These are phyloP conservation scores for Stigmatopora nigra DNA, from an alignment of 2,113 vertebrate genomes.

Conservation along the genomic window DNA sequence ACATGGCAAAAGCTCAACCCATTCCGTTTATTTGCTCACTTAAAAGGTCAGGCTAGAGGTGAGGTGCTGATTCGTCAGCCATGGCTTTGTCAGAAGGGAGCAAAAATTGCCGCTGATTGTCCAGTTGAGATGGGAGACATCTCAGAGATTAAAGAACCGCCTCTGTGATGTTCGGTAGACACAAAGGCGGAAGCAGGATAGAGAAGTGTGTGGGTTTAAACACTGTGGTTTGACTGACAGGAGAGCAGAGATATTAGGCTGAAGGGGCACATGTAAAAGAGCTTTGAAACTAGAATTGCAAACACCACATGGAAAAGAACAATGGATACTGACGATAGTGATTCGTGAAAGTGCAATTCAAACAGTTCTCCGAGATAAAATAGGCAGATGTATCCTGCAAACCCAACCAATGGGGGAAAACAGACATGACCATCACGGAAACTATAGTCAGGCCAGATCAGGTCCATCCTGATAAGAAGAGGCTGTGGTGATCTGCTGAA, in stretches of 20 bases:
- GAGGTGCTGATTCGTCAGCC: constrained; percentile 13
- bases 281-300: constrained; percentile 26
- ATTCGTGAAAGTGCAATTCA: constrained; percentile 21
- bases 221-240: constrained; percentile 38
- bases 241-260: constrained; percentile 30
- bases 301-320: constrained; percentile 20
- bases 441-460: constrained; percentile 37
- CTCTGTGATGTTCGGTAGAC: constrained; percentile 12
- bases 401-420: constrained; percentile 10
- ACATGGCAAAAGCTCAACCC: constrained; percentile 11
- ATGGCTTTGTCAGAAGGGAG: neutral
- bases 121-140: constrained; percentile 17
- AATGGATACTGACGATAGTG: constrained; percentile 7
- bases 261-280: constrained; percentile 20
- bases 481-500: constrained; percentile 37
- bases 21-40: constrained; percentile 39
- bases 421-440: constrained; percentile 26
- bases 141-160: constrained; percentile 25
- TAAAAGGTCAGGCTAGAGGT: constrained; percentile 22
- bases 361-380: constrained; percentile 13
- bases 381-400: constrained; percentile 25
- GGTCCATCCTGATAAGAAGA: constrained; percentile 49
- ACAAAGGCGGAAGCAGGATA: constrained; percentile 13
- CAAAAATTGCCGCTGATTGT: neutral
- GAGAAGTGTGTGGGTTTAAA: constrained; percentile 10